These are phyloP conservation scores for Albula goreensis DNA, from an alignment of 2,113 vertebrate species.

Conservation along the genomic window DNA sequence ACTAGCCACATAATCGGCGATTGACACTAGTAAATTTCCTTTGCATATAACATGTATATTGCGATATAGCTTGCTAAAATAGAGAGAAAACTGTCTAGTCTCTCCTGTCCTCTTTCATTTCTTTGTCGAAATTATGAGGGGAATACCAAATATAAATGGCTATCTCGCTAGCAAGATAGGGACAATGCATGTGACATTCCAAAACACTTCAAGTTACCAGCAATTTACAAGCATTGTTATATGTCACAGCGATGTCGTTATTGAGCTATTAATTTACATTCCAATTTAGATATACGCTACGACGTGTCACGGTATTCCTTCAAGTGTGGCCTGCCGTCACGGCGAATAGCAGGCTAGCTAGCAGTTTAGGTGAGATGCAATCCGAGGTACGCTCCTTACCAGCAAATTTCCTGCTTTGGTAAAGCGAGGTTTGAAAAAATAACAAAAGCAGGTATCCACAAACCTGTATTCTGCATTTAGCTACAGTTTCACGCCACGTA, in stretches of 20 bases:
- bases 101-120: not conserved
- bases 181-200: not conserved
- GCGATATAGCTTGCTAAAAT: not conserved
- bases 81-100: not conserved
- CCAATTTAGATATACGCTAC: not conserved
- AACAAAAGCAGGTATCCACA: not conserved
- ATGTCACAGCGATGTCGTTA: not conserved
- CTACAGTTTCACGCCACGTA: not conserved
- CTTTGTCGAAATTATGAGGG: not conserved
- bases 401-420: not conserved
- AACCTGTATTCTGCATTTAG: conserved; percentile 1
- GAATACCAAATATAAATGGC: not conserved
- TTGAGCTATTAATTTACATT: not conserved
- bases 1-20: not conserved
- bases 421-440: not conserved
- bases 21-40: too few species aligned
- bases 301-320: not conserved
- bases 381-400: not conserved
- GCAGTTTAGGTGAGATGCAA: not conserved
- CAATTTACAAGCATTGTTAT: not conserved
- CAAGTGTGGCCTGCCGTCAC: not conserved
- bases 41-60: not conserved
- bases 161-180: not conserved
- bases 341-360: not conserved
- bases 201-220: not conserved